Evolutionary conservation across 35 echinoderm and acorn worm genomes (phyloP).

Genomic region (Hemicentrotus pulcherrimus): DNA sequence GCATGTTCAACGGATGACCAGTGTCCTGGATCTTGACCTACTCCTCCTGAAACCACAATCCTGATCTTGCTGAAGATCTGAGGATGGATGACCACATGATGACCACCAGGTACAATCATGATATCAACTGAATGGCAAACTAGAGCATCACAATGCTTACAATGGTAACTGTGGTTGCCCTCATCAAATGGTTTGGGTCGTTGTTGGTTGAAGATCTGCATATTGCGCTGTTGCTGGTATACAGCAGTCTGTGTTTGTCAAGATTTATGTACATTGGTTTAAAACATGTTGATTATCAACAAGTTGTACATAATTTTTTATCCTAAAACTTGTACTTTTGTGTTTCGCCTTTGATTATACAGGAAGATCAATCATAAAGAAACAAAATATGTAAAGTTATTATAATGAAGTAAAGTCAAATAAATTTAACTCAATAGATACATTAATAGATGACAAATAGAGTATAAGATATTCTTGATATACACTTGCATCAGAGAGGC

Average conservation of each 20-base stretch:
- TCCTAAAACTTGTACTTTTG: too few relatives aligned
- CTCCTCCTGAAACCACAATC: neutral
- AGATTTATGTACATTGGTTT: too few relatives aligned
- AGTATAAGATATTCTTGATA: too few relatives aligned
- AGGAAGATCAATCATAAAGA: too few relatives aligned
- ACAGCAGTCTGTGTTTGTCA: neutral
- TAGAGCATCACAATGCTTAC: neutral
- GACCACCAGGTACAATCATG: neutral
- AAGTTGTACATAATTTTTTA: too few relatives aligned
- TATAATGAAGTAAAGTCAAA: too few relatives aligned
- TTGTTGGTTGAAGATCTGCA: neutral
- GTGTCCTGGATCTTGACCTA: neutral
- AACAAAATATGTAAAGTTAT: too few relatives aligned
- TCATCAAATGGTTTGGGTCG: neutral
- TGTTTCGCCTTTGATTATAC: too few relatives aligned
- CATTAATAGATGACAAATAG: too few relatives aligned
- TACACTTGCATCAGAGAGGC: too few relatives aligned
- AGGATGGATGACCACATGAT: conserved; percentile 4
- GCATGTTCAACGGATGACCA: neutral
- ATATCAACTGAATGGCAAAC: neutral
- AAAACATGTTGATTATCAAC: too few relatives aligned
- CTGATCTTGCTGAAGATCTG: neutral
- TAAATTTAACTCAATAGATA: too few relatives aligned
- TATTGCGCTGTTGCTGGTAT: neutral
- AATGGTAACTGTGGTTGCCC: neutral